Conservation (phyloP, 2,888 invertebrate genomes). For the Eupeodes latifasciatus region DNA sequence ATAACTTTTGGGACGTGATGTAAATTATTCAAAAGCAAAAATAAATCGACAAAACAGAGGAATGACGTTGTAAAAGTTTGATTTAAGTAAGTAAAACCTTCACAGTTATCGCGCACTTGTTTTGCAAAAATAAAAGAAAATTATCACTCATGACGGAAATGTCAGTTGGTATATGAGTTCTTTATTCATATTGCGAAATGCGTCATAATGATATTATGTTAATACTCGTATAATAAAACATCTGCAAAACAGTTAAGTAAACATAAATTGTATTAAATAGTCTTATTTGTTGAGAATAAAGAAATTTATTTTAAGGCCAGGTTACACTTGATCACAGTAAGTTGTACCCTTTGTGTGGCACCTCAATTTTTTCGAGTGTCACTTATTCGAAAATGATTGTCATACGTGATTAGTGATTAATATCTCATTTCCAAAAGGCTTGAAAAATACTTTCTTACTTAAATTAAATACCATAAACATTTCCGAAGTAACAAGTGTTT, state of each 20-base stretch:
- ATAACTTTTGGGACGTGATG: conserved; percentile 29
- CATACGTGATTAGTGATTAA: too few relatives aligned
- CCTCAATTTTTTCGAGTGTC: too few relatives aligned
- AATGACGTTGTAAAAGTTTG: conserved; percentile 4
- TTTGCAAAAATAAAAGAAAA: background rate
- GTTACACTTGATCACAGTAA: too few relatives aligned
- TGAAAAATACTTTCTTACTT: too few relatives aligned
- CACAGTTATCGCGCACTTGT: conserved; percentile 6
- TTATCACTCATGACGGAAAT: conserved; percentile 30
- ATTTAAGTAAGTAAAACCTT: background rate
- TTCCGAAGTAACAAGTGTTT: too few relatives aligned
- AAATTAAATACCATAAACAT: too few relatives aligned
- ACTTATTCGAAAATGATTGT: too few relatives aligned
- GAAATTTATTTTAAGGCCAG: too few relatives aligned
- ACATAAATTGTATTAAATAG: background rate
- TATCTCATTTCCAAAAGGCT: too few relatives aligned
- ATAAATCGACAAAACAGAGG: conserved; percentile 14
- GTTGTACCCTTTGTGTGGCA: too few relatives aligned
- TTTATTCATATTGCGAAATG: background rate
- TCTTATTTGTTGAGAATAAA: background rate
- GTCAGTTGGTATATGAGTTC: background rate
- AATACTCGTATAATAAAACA: background rate
- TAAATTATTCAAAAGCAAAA: conserved; percentile 26
- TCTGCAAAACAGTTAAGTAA: background rate
- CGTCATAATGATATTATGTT: conserved; percentile 3